Percentiles rank a stretch among this genome's conserved stretches.
Conservation (phyloP, 2,888 invertebrate species). For the Pecten maximus region DNA sequence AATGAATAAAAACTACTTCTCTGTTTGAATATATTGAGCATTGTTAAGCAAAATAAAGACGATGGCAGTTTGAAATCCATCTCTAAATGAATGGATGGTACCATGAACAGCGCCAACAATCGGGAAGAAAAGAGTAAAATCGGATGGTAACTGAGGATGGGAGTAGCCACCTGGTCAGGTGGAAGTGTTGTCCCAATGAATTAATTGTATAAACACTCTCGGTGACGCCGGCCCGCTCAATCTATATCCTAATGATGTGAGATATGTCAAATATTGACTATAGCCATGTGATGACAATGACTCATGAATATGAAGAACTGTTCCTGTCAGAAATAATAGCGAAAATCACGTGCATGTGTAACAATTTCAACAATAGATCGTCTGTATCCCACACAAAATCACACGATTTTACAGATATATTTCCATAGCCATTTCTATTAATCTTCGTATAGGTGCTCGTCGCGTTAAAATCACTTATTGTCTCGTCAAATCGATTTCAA, state of each 20-base stretch:
- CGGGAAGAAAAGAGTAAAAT: not conserved
- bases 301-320: not conserved
- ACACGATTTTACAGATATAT: not conserved
- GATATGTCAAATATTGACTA: conserved; percentile 8
- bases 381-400: not conserved
- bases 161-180: not conserved
- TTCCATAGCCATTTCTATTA: not conserved
- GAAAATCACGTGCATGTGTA: not conserved
- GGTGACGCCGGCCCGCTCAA: not conserved
- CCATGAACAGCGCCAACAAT: not conserved
- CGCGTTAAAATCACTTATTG: not conserved
- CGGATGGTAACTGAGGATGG: not conserved
- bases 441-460: not conserved
- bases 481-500: not conserved
- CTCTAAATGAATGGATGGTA: too few relatives aligned
- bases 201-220: conserved; percentile 5
- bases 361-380: not conserved
- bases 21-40: too few relatives aligned
- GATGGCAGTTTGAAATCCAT: too few relatives aligned
- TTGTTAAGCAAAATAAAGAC: too few relatives aligned
- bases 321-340: not conserved
- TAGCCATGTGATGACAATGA: not conserved
- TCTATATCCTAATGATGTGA: not conserved
- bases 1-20: too few relatives aligned
- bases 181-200: not conserved